Evolutionary conservation across 2,113 vertebrate species (phyloP).

Genomic region (Psittacula cyanocephala): DNA sequence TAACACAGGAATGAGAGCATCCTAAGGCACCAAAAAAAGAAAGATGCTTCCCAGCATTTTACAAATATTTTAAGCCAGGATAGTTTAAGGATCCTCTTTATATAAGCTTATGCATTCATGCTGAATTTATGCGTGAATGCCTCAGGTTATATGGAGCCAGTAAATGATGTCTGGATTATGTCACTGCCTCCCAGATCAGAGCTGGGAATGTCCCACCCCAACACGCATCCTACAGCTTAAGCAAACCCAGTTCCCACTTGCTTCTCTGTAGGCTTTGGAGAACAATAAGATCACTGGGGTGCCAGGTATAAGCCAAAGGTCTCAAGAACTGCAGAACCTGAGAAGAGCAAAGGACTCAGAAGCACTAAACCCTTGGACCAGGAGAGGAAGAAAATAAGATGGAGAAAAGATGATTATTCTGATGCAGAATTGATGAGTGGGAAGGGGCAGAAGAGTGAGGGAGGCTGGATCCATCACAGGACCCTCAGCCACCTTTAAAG

Average conservation of each 20-base stretch:
- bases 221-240: background rate
- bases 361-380: rapidly evolving
- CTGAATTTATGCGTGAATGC: constrained; percentile 51
- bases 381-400: background rate
- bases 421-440: background rate
- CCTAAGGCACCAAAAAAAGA: background rate
- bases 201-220: constrained; percentile 12
- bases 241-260: background rate
- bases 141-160: constrained; percentile 56
- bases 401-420: background rate
- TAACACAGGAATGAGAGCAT: background rate
- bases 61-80: background rate
- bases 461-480: background rate
- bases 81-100: constrained; percentile 22
- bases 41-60: background rate
- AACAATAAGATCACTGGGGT: background rate
- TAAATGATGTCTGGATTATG: constrained; percentile 44
- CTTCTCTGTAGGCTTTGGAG: background rate
- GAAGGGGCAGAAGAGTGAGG: background rate
- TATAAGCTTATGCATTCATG: background rate
- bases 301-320: background rate
- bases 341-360: rapidly evolving
- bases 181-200: background rate
- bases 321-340: background rate
- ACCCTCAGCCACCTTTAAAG: background rate